A percentile compares a stretch with the other conserved stretches of the same genome.
Conservation (phyloP, 2,888 invertebrate genomes). For the Calameuta filiformis region DNA sequence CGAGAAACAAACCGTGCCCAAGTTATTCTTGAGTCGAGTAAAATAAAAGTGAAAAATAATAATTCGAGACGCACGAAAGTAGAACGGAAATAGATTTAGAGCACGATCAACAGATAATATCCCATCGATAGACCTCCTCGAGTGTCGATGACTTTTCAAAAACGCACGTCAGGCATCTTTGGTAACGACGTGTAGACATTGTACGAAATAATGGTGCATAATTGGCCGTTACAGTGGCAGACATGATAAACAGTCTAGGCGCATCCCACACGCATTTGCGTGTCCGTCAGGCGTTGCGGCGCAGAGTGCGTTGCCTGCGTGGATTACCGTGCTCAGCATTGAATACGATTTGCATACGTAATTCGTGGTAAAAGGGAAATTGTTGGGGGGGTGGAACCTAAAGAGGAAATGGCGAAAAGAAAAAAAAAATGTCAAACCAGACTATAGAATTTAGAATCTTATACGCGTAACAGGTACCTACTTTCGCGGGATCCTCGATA, state of each 20-base stretch:
- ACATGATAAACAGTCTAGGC: not conserved
- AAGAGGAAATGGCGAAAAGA: not conserved
- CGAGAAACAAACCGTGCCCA: not conserved
- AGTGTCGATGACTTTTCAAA: not conserved
- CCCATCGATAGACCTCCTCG: no score
- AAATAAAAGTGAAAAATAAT: not conserved
- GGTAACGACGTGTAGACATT: not conserved
- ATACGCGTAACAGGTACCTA: not conserved
- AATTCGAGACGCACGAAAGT: not conserved
- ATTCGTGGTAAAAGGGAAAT: constrained; percentile 2
- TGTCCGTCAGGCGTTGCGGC: not conserved
- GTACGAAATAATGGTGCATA: not conserved
- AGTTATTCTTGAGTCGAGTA: not conserved
- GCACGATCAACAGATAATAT: not conserved
- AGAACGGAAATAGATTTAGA: not conserved
- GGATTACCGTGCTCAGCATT: not conserved
- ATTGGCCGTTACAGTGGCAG: not conserved
- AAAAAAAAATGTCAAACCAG: not conserved
- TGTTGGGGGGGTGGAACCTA: not conserved
- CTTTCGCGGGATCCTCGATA: not conserved
- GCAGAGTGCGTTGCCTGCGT: not conserved
- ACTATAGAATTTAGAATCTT: not conserved
- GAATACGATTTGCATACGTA: not conserved
- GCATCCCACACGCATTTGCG: constrained; percentile 4
- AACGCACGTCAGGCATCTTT: not conserved